A percentile compares a stretch with the other conserved stretches of the same genome.
Evolutionary conservation across 2,888 invertebrate genomes (phyloP).

Genomic region (Leptinotarsa tumamoca): DNA sequence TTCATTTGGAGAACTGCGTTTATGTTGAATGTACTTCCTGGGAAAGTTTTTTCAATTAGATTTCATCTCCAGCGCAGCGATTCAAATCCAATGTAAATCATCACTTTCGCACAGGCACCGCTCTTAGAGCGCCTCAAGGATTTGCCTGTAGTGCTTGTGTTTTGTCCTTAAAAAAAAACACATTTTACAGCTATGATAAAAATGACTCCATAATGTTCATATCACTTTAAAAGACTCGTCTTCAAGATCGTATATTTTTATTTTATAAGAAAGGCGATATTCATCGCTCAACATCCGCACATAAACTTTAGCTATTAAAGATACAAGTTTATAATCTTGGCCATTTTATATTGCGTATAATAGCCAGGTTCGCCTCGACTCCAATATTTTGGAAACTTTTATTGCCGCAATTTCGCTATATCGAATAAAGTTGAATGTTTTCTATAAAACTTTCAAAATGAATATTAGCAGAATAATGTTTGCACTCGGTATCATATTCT

Average conservation of each 20-base stretch:
- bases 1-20: too few relatives aligned
- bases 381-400: slow-evolving; percentile 69
- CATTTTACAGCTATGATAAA: too few relatives aligned
- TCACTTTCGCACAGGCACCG: too few relatives aligned
- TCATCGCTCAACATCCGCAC: slow-evolving; percentile 65
- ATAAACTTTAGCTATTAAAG: slow-evolving; percentile 67
- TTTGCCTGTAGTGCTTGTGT: too few relatives aligned
- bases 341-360: slow-evolving; percentile 64
- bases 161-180: too few relatives aligned
- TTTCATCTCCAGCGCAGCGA: too few relatives aligned
- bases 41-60: too few relatives aligned
- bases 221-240: slow-evolving; percentile 42
- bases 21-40: too few relatives aligned
- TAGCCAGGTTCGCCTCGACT: slow-evolving; percentile 47
- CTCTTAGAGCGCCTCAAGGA: too few relatives aligned
- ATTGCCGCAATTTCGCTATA: slow-evolving; percentile 69
- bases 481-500: slow-evolving; percentile 31
- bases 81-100: too few relatives aligned
- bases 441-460: slow-evolving; percentile 42
- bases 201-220: slow-evolving; percentile 51
- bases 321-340: slow-evolving; percentile 67
- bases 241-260: slow-evolving; percentile 56
- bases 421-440: slow-evolving; percentile 58
- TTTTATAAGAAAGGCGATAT: slow-evolving; percentile 63
- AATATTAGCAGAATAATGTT: slow-evolving; percentile 40